Evolutionary conservation across 2,113 vertebrate genomes (phyloP), one percentile per base, ranked within the genome.

Genomic region (Colistium nudipinnis): DNA sequence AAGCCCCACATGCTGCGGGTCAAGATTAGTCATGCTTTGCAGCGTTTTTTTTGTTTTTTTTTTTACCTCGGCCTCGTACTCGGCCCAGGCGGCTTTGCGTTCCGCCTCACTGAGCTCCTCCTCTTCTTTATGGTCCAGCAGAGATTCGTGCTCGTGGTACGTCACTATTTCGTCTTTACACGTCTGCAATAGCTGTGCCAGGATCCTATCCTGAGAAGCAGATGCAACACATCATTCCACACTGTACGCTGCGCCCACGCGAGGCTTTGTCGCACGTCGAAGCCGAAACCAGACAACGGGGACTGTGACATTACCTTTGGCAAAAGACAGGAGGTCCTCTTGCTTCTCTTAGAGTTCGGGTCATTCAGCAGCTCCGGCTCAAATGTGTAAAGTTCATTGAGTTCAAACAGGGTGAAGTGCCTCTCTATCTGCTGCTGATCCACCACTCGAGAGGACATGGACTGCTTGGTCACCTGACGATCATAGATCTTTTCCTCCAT

Each of bases 401-500:
- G 94, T 69, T 99, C 97, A 55, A 93, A 94, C 82, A 97, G 95
- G 12, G 98, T 99, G 83, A 98, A 99, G 78, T 99, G 98, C 4
- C 98, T 92, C 70, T 99, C 95, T 12, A 98, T 96, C 87, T 99
- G 98, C 73, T 99, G 98, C 51, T 97, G 96, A 85, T 99, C 98
- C 13, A 99, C 95, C 52, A 99, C 98, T 41, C 98, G 93, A 81
- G 94, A 95, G 19, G 98, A 96, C 14, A 99, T 68, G 0, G 97
- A 99, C 92, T 98, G 96, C 80, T 99, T 99, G 2, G 97, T 95
- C 53, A 99, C 96, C 90, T 99, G 98, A 0, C 98, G 95, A 56
- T 99, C 98, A 12, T 99, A 99, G 89, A 99, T 99, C 91, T 98
- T 99, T 82, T 99, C 97, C 90, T 99, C 98, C 98, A 99, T 99